Evolutionary conservation across 2,113 vertebrate species (phyloP), one percentile per base, ranked within the genome.

Genomic region (Ophiodon elongatus): DNA sequence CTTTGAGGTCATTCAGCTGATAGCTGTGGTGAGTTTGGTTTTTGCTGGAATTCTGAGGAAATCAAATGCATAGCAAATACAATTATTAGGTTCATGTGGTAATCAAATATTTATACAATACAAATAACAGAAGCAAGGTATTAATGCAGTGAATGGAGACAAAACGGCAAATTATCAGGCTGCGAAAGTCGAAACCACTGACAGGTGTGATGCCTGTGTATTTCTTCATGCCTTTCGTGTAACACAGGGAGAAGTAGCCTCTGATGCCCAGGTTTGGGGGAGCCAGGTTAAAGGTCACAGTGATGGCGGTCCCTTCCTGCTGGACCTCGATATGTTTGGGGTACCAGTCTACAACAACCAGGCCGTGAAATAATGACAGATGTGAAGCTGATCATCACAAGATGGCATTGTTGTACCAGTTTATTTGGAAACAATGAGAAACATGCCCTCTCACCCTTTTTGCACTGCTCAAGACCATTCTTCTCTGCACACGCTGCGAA

Each of bases 231-330:
- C 90, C 89, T 0, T 92, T 87, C 52, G 90, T 87, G 1, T 86
- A 93, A 37, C 96, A 96, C 71, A 82, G 56, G 0, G 86, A 95
- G 70, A 96, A 96, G 87, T 96, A 96, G 52, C 85, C 90, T 19
- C 15, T 86, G 81, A 96, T 93, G 45, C 82, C 92, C 33, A 96
- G 83, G 59, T 82, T 80, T 23, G 92, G 80, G 6, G 96, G 96
- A 23, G 96, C 95, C 64, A 96, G 89, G 90, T 96, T 96, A 79
- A 96, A 96, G 29, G 95, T 96, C 85, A 96, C 94, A 4, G 59
- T 84, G 71, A 94, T 41, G n/a, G 79, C 75, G 0, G 11, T 50
- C 17, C 89, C 93, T 11, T 94, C 77, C 79, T 96, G 95, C 35
- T 89, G 79, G n/a, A 95, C 82, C 43, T 89, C 64, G 17, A 95